Evolutionary conservation across 2,113 vertebrate genomes (phyloP).

Genomic region (Hystrix brachyura): DNA sequence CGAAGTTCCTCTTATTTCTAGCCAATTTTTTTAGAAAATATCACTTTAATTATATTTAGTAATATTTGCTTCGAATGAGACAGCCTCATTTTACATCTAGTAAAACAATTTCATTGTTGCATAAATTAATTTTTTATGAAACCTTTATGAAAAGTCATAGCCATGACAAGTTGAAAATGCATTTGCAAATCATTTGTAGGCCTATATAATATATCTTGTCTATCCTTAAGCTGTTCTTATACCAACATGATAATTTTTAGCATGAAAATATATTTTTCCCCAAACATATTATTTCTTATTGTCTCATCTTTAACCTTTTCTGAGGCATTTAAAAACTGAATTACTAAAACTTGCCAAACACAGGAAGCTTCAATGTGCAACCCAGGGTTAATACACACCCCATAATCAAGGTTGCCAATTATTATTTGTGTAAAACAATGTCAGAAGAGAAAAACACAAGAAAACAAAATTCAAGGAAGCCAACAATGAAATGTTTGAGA

Average conservation of each 20-base stretch:
- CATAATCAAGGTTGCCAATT: neutral
- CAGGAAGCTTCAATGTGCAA: neutral
- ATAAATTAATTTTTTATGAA: slow-evolving; percentile 54
- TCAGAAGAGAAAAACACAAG: neutral
- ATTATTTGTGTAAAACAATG: neutral
- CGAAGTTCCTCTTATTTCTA: neutral
- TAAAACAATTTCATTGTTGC: slow-evolving; percentile 3
- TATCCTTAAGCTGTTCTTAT: slow-evolving; percentile 62
- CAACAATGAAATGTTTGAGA: neutral
- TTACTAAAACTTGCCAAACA: neutral
- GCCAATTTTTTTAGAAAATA: slow-evolving; percentile 64
- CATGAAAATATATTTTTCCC: neutral
- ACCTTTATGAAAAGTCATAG: slow-evolving; percentile 10
- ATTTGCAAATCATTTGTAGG: slow-evolving; percentile 43
- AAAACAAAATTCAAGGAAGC: neutral
- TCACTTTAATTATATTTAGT: slow-evolving; percentile 29
- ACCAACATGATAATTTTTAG: slow-evolving; percentile 3
- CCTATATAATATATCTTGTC: slow-evolving; percentile 24
- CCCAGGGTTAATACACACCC: neutral
- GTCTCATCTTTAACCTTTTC: slow-evolving; percentile 37
- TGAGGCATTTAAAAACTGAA: neutral
- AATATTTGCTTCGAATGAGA: slow-evolving; percentile 46
- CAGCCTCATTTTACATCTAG: neutral
- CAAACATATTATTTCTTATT: neutral
- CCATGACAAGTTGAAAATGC: slow-evolving; percentile 5